Percentiles rank a stretch among this genome's conserved stretches.
These are phyloP conservation scores for Telmatochromis bifrenatus DNA, from an alignment of 2,113 vertebrate genomes.

Conservation along the genomic window DNA sequence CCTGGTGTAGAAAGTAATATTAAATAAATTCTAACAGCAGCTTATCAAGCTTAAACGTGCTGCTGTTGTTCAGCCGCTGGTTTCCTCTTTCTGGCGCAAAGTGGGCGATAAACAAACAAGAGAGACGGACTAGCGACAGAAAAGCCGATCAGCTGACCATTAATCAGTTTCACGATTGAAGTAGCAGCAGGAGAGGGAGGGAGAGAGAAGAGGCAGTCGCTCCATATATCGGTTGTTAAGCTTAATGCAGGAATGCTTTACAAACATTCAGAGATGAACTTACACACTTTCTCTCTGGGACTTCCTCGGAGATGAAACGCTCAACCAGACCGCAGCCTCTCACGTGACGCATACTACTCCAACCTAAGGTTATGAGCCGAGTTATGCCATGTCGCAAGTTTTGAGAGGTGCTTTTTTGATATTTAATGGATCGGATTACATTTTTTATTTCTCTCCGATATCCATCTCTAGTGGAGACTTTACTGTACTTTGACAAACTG, in stretches of 20 bases:
- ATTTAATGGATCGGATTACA: neutral
- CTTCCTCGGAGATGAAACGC: neutral
- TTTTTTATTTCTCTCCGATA: neutral
- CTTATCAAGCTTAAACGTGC: fast-evolving
- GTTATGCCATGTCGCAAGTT: fast-evolving
- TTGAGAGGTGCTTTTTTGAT: neutral
- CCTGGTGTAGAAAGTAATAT: fast-evolving
- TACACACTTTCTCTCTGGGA: neutral
- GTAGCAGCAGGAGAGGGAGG: neutral
- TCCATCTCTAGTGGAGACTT: neutral
- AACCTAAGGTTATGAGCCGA: fast-evolving
- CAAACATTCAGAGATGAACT: neutral
- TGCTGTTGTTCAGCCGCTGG: no score
- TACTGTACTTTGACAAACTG: neutral
- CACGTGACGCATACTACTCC: fast-evolving
- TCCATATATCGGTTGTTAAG: neutral
- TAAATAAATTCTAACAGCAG: no score
- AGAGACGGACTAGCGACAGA: fast-evolving
- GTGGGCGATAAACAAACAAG: neutral
- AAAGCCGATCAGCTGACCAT: fast-evolving
- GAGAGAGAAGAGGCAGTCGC: neutral
- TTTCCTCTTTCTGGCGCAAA: neutral
- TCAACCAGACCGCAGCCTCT: neutral
- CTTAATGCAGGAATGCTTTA: fast-evolving
- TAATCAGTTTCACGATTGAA: neutral